phyloP scores from a whole-genome alignment of 2,113 vertebrate genomes.

The Rhynchomys soricoides region DNA sequence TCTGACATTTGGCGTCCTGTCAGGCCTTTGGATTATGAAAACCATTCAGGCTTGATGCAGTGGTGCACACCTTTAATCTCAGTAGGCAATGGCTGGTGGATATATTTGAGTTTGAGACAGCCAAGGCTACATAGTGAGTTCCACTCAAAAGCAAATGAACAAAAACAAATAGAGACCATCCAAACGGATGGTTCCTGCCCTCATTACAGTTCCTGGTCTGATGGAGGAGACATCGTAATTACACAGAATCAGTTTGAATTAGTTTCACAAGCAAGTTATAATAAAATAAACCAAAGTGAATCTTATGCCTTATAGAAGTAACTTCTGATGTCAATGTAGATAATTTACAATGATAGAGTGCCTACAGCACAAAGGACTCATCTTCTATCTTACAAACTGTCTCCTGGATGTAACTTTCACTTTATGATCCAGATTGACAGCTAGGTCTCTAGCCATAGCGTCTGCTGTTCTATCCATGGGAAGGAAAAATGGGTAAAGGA shows the following conservation, averaged over 20 bases:
- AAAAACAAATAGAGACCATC: neutral
- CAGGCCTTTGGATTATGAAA: neutral
- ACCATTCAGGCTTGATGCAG: neutral
- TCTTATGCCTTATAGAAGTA: neutral
- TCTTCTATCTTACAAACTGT: neutral
- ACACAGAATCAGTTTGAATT: neutral
- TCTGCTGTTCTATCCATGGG: neutral
- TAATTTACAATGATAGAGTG: neutral
- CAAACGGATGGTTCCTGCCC: neutral
- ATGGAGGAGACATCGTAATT: neutral
- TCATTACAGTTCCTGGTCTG: neutral
- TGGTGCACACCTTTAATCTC: neutral
- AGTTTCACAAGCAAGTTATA: neutral
- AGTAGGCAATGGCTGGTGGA: neutral
- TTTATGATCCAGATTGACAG: neutral
- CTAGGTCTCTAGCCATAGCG: neutral
- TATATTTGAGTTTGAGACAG: neutral
- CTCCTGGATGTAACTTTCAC: neutral
- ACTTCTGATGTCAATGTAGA: neutral
- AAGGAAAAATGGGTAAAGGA: neutral
- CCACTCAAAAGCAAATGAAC: neutral
- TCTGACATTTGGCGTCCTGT: neutral
- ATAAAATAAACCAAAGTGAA: neutral
- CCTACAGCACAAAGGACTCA: neutral
- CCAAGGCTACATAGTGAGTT: neutral